phyloP scores from a whole-genome alignment of 2,113 vertebrate species.

The Aphyosemion australe region DNA sequence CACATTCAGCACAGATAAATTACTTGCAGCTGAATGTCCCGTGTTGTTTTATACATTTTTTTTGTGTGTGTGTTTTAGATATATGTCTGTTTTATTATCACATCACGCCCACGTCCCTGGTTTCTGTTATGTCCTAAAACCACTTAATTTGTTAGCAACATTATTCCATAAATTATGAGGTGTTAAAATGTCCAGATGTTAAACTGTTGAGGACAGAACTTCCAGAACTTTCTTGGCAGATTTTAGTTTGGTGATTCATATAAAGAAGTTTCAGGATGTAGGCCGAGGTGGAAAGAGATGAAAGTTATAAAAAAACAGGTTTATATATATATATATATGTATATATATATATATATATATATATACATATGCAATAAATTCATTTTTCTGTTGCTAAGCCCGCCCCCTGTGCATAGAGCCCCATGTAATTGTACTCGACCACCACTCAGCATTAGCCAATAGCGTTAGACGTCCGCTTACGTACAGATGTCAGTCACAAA shows the following conservation, averaged over 20 bases:
- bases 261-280: not conserved
- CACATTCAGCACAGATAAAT: constrained; percentile 61
- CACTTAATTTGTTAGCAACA: constrained; percentile 64
- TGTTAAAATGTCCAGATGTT: constrained; percentile 59
- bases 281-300: not conserved
- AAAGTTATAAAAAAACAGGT: no score
- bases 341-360: no score
- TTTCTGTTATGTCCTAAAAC: constrained; percentile 54
- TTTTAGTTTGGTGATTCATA: constrained; percentile 33
- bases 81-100: constrained; percentile 56
- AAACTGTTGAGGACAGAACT: constrained; percentile 26
- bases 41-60: constrained; percentile 69
- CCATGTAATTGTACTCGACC: no score
- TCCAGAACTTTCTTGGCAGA: constrained; percentile 17
- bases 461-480: no score
- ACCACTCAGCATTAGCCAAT: no score
- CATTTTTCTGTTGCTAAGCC: no score
- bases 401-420: no score
- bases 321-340: no score
- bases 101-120: constrained; percentile 63
- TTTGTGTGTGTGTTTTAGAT: constrained; percentile 33
- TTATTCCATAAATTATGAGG: constrained; percentile 53
- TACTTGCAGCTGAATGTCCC: constrained; percentile 64
- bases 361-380: no score
- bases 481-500: no score